Evolutionary conservation across 1,140 invertebrate genomes (phyloP), one percentile per base, ranked within the genome.

Genomic region (Kradibia gibbosae): DNA sequence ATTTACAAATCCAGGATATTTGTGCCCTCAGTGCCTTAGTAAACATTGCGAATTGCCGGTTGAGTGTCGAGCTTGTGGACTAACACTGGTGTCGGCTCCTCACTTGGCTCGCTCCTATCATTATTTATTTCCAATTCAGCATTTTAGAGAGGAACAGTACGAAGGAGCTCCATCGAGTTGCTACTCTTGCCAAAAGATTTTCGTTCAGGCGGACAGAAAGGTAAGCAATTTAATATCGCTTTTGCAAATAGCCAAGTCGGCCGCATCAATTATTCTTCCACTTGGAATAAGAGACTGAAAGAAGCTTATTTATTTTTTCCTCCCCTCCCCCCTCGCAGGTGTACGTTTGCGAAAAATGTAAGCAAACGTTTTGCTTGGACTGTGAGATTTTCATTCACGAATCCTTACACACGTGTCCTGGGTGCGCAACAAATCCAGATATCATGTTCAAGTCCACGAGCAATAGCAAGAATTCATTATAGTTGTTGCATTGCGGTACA

Each of bases 21-120:
- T 98, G 86, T 99, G 98, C 90, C 98, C 98, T 34, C 98, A 99
- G 88, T 99, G 99, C 92, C 94, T 95, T 82, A 97, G 97, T 89
- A 99, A 99, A 92, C 99, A 99, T 91, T 99, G 98, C 92, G 98
- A 99, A 89, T 93, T 99, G 83, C 99, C 99, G 0, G 97, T 98
- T 1, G 98, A 99, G 92, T 99, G 99, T 89, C 94, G 95, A 88
- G 95, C 96, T 20, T 99, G 99, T 92, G 97, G 97, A 17, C 92
- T 99, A 36, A 99, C 98, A 4, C 92, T 99, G n/a, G 98, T 99
- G 5, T 99, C 98, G 10, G 98, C 98, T 17, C 98, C 98, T 22
- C 98, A 99, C 92, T 93, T 99, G 55, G 98, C 98, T 13, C 93
- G 98, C 81, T 99, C 98, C 0, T 99, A 99, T 91, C 98, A 99